A percentile compares a stretch with the other conserved stretches of the same genome.
Conservation (phyloP, 2,888 invertebrate genomes). For the Branchipolynoe longqiensis region DNA sequence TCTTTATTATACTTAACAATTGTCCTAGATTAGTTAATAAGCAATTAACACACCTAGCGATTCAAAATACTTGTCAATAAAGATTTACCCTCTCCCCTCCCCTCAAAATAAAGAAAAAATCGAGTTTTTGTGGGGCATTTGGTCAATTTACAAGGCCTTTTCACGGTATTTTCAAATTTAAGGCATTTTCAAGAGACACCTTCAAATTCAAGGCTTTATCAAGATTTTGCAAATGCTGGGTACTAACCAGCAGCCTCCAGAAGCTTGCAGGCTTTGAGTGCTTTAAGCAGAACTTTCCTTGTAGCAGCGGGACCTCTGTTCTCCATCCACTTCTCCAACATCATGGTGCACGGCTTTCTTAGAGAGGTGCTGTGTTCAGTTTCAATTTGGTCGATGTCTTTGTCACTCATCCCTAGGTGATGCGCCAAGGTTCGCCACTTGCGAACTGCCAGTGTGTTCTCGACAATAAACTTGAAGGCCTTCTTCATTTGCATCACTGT, state of each 20-base stretch:
- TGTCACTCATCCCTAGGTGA: background rate
- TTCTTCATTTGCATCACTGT: conserved; percentile 2
- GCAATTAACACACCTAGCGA: no score
- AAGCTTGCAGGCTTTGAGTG: conserved; percentile 16
- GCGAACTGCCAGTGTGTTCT: background rate
- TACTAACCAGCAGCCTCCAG: background rate
- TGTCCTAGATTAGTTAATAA: no score
- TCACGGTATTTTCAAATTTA: no score
- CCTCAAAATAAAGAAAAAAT: no score
- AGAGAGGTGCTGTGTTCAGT: background rate
- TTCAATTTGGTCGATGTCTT: background rate
- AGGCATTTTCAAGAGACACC: no score
- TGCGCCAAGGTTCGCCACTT: background rate
- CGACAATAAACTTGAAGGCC: conserved; percentile 3
- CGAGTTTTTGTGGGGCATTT: no score
- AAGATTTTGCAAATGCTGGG: no score
- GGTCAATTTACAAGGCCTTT: no score
- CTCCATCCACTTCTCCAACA: background rate
- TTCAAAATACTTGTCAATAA: no score
- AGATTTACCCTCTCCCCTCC: no score
- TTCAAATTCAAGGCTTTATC: no score
- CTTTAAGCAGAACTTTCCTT: background rate
- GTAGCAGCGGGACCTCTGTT: background rate
- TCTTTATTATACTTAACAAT: no score
- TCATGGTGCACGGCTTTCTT: background rate